Percentiles rank a stretch among this genome's conserved stretches.
Conservation (phyloP, 1,140 invertebrate genomes). For the Trichoplusia ni region DNA sequence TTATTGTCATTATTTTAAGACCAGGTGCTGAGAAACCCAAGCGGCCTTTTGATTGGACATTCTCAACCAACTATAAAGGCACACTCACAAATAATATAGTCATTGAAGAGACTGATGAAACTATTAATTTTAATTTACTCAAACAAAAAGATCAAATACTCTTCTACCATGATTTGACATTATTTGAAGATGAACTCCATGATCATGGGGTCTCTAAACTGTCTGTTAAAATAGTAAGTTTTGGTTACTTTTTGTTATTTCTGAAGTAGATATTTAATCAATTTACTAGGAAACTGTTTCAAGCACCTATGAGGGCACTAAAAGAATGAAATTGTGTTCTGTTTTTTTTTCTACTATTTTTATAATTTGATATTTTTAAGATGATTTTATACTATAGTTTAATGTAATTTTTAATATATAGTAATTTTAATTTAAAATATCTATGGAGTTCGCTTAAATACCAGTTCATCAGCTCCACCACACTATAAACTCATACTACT, state of each 20-base stretch:
- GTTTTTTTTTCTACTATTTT: too few species aligned
- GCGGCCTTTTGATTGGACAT: conserved; percentile 99
- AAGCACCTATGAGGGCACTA: too few species aligned
- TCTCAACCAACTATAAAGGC: conserved; percentile 96
- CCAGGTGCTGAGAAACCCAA: conserved; percentile 87
- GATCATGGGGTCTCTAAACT: conserved; percentile 97
- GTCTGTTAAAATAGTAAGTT: conserved; percentile 96
- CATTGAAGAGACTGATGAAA: conserved; percentile 85
- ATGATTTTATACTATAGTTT: too few species aligned
- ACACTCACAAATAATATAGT: conserved; percentile 86
- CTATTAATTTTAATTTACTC: conserved; percentile 95
- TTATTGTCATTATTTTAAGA: conserved; percentile 55
- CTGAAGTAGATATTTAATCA: too few species aligned
- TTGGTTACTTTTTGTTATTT: neutral
- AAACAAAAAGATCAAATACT: conserved; percentile 95
- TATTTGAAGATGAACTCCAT: conserved; percentile 99
- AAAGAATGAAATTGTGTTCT: too few species aligned
- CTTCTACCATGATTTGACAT: conserved; percentile 95
- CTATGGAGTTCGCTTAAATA: too few species aligned
- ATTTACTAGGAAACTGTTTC: too few species aligned
- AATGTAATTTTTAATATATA: too few species aligned
- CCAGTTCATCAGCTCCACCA: too few species aligned
- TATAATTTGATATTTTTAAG: too few species aligned
- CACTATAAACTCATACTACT: too few species aligned
- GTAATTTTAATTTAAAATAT: too few species aligned